Conservation (phyloP, 2,113 vertebrate species). For the Solea solea region DNA sequence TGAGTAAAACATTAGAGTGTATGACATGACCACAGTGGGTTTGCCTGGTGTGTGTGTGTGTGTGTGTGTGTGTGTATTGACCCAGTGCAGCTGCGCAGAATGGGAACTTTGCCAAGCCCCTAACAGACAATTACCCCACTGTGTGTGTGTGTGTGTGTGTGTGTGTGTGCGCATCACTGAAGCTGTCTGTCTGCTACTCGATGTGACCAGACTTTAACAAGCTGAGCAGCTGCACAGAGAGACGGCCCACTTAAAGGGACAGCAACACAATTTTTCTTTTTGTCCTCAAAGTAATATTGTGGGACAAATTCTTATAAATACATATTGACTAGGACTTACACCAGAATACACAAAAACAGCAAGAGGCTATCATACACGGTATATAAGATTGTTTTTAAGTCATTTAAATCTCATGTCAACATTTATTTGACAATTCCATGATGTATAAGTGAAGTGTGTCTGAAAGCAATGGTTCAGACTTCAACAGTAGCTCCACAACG, state of each 20-base stretch:
- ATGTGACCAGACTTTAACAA: slow-evolving; percentile 74
- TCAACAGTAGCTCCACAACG: too few species aligned
- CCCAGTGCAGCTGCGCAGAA: slow-evolving; percentile 74
- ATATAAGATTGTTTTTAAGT: too few species aligned
- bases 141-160: slow-evolving; percentile 66
- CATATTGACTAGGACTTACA: neutral
- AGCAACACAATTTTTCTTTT: slow-evolving; percentile 34
- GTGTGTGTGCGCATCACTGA: slow-evolving; percentile 53
- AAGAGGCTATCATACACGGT: too few species aligned
- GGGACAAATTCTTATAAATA: neutral
- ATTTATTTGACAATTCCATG: too few species aligned
- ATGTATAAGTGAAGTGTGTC: too few species aligned
- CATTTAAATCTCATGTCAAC: too few species aligned
- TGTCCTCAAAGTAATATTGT: too few species aligned
- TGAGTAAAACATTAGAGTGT: slow-evolving; percentile 36
- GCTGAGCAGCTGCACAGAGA: slow-evolving; percentile 64
- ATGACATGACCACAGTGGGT: slow-evolving; percentile 25
- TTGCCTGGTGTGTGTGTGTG: slow-evolving; percentile 9
- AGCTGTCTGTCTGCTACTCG: slow-evolving; percentile 68
- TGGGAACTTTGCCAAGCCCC: slow-evolving; percentile 70
- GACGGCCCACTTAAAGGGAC: slow-evolving; percentile 58
- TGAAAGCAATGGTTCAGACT: too few species aligned
- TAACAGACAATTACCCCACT: slow-evolving; percentile 78
- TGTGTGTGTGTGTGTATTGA: slow-evolving; percentile 55
- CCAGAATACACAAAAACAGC: too few species aligned